phyloP scores from a whole-genome alignment of 37 sponge, comb jelly and placozoan genomes.

The Bolinopsis microptera region DNA sequence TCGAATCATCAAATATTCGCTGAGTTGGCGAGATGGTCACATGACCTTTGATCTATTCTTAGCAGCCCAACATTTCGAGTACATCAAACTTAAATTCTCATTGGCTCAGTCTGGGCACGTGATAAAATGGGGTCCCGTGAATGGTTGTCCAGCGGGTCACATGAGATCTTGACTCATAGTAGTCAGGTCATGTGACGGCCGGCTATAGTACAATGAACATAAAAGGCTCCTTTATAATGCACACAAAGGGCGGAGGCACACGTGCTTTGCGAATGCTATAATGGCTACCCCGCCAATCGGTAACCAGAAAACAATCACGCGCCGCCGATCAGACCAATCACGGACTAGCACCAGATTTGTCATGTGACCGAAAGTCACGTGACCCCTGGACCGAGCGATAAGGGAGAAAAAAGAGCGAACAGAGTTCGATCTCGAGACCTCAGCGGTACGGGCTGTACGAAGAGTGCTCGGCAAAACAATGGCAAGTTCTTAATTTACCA shows the following conservation, averaged over 20 bases:
- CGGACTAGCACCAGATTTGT: not conserved
- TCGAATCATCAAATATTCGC: conserved; percentile 21
- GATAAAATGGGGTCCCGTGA: not conserved
- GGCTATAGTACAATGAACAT: conserved; percentile 62
- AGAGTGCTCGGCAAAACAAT: not conserved
- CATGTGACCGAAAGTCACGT: conserved; percentile 11
- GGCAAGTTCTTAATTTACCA: not conserved
- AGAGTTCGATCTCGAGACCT: no score
- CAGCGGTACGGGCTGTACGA: not conserved
- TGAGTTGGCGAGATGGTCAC: not conserved
- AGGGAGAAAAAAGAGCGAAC: conserved; percentile 36
- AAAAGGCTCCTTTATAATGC: conserved; percentile 6
- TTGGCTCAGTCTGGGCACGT: not conserved
- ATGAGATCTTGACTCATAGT: not conserved
- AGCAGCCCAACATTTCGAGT: conserved; percentile 33
- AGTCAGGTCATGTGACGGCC: not conserved
- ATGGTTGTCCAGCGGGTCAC: not conserved
- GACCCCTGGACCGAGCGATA: not conserved
- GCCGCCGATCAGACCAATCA: not conserved
- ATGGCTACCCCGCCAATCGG: conserved; percentile 23
- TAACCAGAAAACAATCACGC: not conserved
- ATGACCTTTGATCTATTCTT: conserved; percentile 14
- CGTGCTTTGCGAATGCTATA: conserved; percentile 35
- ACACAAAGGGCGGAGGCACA: conserved; percentile 51
- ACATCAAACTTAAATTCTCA: not conserved